phyloP scores from a whole-genome alignment of 2,888 invertebrate genomes.

The Nomada flava region DNA sequence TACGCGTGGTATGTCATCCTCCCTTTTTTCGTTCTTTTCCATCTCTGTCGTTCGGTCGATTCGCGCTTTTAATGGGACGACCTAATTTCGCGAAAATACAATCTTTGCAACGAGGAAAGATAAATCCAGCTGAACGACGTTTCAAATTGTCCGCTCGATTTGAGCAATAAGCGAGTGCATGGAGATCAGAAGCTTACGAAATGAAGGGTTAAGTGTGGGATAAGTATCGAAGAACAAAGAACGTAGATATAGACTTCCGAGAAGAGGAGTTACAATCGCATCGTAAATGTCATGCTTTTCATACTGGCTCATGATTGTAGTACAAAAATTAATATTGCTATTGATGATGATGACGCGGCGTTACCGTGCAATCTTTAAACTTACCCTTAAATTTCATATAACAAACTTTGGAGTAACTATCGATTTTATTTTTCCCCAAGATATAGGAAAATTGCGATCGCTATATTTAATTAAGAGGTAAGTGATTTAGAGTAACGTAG shows the following conservation, averaged over 20 bases:
- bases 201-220: not conserved
- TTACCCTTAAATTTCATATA: no score
- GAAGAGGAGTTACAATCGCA: not conserved
- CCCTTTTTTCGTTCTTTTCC: slow-evolving; percentile 59
- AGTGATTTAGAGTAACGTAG: no score
- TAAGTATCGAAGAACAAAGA: not conserved
- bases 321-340: not conserved
- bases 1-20: slow-evolving; percentile 73
- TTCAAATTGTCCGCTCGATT: slow-evolving; percentile 10
- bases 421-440: no score
- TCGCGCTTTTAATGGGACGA: slow-evolving; percentile 53
- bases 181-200: slow-evolving; percentile 19
- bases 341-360: no score
- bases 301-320: not conserved
- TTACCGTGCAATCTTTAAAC: no score
- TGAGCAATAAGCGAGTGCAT: slow-evolving; percentile 1
- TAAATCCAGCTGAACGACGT: slow-evolving; percentile 4
- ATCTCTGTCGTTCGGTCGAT: slow-evolving; percentile 26
- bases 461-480: no score
- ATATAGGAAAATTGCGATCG: no score
- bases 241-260: not conserved
- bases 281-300: not conserved
- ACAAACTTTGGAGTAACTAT: no score
- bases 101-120: slow-evolving; percentile 6
- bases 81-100: slow-evolving; percentile 54